Evolutionary conservation across 2,888 invertebrate species (phyloP).

Genomic region (Caenorhabditis wallacei): DNA sequence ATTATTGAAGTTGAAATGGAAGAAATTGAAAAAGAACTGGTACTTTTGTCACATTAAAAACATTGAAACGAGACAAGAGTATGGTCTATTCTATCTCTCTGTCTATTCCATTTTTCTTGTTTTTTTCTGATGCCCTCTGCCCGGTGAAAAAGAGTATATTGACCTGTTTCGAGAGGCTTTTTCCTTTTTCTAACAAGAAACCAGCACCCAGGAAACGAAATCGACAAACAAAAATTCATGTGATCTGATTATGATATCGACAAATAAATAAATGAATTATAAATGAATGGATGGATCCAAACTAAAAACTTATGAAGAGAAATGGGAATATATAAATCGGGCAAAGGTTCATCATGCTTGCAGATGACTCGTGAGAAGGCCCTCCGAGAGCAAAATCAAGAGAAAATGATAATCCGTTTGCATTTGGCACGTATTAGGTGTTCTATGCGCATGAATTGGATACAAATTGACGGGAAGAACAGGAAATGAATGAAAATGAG

Average conservation of each 20-base stretch:
- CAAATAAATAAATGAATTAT: constrained; percentile 8
- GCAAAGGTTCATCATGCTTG: constrained; percentile 43
- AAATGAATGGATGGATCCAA: background rate
- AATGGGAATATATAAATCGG: constrained; percentile 28
- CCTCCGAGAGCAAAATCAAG: background rate
- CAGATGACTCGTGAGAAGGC: constrained; percentile 41
- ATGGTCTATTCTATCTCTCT: constrained; percentile 23
- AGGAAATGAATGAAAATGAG: constrained; percentile 16
- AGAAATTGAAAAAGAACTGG: constrained; percentile 33
- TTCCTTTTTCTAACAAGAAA: constrained; percentile 24
- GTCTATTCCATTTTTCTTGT: background rate
- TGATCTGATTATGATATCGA: constrained; percentile 23
- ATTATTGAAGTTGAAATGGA: constrained; percentile 1
- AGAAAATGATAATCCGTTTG: constrained; percentile 48
- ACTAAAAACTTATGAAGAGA: constrained; percentile 26
- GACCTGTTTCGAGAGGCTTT: constrained; percentile 49
- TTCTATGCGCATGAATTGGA: constrained; percentile 45
- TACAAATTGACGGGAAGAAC: constrained; percentile 19
- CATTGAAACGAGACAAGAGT: constrained; percentile 1
- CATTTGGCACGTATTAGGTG: constrained; percentile 56
- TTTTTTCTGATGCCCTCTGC: constrained; percentile 26
- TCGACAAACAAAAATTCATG: constrained; percentile 42
- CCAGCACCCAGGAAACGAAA: constrained; percentile 33
- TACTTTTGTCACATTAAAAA: constrained; percentile 32
- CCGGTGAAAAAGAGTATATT: constrained; percentile 16